These are phyloP conservation scores for Podiceps cristatus DNA, from an alignment of 2,113 vertebrate genomes.

Conservation along the genomic window DNA sequence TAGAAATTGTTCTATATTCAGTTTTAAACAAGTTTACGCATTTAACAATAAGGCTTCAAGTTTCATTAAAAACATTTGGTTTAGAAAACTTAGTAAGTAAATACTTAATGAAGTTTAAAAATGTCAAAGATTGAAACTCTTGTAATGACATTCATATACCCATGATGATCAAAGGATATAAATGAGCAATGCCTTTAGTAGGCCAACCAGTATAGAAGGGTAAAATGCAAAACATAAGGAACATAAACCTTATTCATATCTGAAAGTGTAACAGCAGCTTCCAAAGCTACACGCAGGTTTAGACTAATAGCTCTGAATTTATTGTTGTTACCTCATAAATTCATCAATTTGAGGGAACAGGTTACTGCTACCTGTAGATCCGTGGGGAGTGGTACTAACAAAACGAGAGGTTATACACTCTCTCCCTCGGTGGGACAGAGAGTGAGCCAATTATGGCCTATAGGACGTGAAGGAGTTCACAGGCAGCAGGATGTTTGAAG, in stretches of 20 bases:
- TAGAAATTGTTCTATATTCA: not conserved
- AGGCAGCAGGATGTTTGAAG: not conserved
- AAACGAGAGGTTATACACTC: not conserved
- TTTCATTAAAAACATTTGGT: slow-evolving; percentile 13
- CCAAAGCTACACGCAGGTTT: not conserved
- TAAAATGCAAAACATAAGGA: not conserved
- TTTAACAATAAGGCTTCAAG: not conserved
- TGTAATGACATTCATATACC: not conserved
- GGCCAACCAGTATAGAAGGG: not conserved
- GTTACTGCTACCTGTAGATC: not conserved
- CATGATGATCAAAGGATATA: not conserved
- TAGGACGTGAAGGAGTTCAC: not conserved
- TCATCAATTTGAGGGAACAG: not conserved
- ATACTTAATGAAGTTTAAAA: not conserved
- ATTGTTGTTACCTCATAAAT: not conserved
- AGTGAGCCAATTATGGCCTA: not conserved
- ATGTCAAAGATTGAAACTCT: not conserved
- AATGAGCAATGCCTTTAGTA: not conserved
- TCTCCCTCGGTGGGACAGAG: not conserved
- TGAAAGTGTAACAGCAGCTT: not conserved
- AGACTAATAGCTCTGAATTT: not conserved
- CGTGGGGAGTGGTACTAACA: not conserved
- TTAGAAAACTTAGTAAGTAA: slow-evolving; percentile 31
- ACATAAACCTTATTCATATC: not conserved
- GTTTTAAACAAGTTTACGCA: not conserved